A percentile compares a stretch with the other conserved stretches of the same genome.
Conservation (phyloP, 2,797 vertebrate species). For the Cetoscarus ocellatus region DNA sequence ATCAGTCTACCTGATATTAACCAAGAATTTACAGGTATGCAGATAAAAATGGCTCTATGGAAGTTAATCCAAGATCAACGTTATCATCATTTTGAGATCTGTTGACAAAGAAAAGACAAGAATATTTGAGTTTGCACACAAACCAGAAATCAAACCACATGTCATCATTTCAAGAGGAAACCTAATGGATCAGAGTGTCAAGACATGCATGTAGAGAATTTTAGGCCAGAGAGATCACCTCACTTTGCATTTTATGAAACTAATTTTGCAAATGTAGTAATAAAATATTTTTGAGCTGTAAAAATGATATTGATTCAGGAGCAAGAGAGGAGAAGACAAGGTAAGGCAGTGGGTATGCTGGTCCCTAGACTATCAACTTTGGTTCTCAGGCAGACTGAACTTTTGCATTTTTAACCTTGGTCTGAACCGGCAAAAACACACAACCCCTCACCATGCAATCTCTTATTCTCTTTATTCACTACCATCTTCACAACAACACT, state of each 20-base stretch:
- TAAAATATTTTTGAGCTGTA: not conserved
- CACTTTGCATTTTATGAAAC: too few relatives aligned
- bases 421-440: conserved; percentile 19
- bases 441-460: conserved; percentile 39
- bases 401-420: conserved; percentile 55
- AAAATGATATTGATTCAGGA: not conserved
- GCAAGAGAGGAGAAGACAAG: not conserved
- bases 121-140: not conserved
- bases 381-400: conserved; percentile 28
- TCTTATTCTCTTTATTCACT: conserved; percentile 68
- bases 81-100: too few relatives aligned
- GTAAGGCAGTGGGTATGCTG: not conserved
- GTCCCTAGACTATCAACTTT: conserved; percentile 47
- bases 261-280: not conserved
- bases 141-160: not conserved
- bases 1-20: too few relatives aligned
- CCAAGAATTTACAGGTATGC: too few relatives aligned
- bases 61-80: too few relatives aligned
- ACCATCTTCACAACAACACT: conserved; percentile 24
- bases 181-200: too few relatives aligned
- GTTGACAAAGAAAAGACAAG: too few relatives aligned
- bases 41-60: too few relatives aligned
- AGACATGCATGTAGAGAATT: too few relatives aligned
- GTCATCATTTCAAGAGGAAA: too few relatives aligned
- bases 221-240: too few relatives aligned